Percentiles rank a stretch among this genome's conserved stretches.
phyloP scores from a whole-genome alignment of 2,888 invertebrate genomes.

The Eubasilissa splendida region DNA sequence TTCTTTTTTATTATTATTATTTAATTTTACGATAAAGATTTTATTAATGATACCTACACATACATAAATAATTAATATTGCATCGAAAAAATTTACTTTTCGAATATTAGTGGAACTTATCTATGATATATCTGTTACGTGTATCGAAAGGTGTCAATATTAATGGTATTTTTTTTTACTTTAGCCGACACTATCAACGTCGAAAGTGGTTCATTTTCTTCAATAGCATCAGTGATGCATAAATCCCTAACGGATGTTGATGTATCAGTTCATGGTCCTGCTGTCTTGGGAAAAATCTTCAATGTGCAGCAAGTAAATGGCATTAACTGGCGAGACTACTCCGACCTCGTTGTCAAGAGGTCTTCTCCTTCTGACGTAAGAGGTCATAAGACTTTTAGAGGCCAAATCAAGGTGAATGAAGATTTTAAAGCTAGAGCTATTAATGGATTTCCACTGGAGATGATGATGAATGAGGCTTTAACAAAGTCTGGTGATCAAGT shows the following conservation, averaged over 20 bases:
- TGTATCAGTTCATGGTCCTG: slow-evolving; percentile 7
- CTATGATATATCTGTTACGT: too few relatives aligned
- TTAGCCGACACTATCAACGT: slow-evolving; percentile 13
- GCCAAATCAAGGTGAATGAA: slow-evolving; percentile 36
- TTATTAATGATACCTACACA: too few relatives aligned
- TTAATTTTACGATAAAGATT: too few relatives aligned
- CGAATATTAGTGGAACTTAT: too few relatives aligned
- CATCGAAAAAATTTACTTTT: too few relatives aligned
- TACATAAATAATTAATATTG: too few relatives aligned
- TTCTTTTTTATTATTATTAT: too few relatives aligned
- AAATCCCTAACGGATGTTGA: neutral
- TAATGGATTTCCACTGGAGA: slow-evolving; percentile 46
- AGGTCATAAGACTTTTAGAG: slow-evolving; percentile 52
- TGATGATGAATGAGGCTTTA: slow-evolving; percentile 45
- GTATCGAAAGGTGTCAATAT: too few relatives aligned
- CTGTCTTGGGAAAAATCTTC: neutral
- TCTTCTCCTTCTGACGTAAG: slow-evolving; percentile 21
- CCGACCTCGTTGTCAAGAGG: slow-evolving; percentile 8
- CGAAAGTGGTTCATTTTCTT: slow-evolving; percentile 14
- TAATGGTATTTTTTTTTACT: neutral
- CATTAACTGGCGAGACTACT: neutral
- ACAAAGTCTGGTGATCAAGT: slow-evolving; percentile 48
- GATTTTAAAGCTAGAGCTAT: slow-evolving; percentile 34
- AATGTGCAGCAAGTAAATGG: neutral
- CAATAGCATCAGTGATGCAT: neutral